Evolutionary conservation across 2,797 vertebrate genomes (phyloP).

Genomic region (Bradypus variegatus): DNA sequence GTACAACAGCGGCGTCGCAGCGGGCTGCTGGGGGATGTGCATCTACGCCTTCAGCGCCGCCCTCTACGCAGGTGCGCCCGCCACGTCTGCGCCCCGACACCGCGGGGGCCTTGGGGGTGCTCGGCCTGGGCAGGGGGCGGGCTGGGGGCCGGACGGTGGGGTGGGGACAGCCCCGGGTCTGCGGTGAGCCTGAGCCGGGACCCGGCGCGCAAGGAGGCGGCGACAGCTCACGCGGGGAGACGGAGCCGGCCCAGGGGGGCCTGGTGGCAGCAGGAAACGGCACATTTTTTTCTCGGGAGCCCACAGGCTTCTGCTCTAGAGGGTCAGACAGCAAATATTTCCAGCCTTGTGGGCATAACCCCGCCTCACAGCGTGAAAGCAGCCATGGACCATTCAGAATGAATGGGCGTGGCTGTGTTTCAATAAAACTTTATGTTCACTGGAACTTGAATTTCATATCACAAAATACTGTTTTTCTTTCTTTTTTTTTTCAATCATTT

Average conservation of each 20-base stretch:
- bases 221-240: too few relatives aligned
- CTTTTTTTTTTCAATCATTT: not conserved
- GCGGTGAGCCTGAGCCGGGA: too few relatives aligned
- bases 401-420: rapidly evolving
- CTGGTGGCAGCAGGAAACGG: too few relatives aligned
- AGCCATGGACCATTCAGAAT: rapidly evolving
- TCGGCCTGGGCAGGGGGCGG: too few relatives aligned
- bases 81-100: too few relatives aligned
- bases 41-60: constrained; percentile 98
- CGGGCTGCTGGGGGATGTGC: constrained; percentile 99
- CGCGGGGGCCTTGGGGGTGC: not conserved
- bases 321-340: not conserved
- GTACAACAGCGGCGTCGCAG: constrained; percentile 93
- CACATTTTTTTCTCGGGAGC: not conserved
- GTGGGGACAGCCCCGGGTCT: too few relatives aligned
- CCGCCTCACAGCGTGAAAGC: not conserved
- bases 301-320: rapidly evolving
- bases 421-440: too few relatives aligned
- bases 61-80: constrained; percentile 90
- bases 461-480: not conserved
- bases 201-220: too few relatives aligned
- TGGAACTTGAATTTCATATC: not conserved
- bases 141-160: too few relatives aligned
- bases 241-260: too few relatives aligned
- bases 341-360: rapidly evolving